Evolutionary conservation across 2,888 invertebrate species (phyloP).

Genomic region (Ornithoptera alexandrae): DNA sequence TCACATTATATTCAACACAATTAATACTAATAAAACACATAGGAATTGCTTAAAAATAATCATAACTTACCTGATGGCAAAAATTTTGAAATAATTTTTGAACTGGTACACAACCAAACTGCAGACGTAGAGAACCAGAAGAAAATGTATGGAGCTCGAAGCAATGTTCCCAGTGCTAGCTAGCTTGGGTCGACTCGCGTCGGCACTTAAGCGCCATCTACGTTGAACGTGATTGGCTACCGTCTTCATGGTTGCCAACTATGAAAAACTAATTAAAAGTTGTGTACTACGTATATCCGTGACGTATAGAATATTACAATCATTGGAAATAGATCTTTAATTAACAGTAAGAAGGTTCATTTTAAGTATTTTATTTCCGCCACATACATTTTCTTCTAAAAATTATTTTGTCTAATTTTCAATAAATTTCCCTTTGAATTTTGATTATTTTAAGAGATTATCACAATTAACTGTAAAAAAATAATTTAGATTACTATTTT

Average conservation of each 20-base stretch:
- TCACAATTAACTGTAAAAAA: slow-evolving; percentile 35
- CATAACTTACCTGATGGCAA: slow-evolving; percentile 78
- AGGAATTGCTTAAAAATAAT: slow-evolving; percentile 61
- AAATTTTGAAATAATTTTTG: slow-evolving; percentile 79
- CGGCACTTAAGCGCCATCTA: slow-evolving; percentile 72
- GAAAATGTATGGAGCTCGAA: slow-evolving; percentile 80
- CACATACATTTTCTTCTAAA: slow-evolving; percentile 70
- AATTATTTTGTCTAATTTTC: slow-evolving; percentile 56
- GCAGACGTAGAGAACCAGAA: slow-evolving; percentile 80
- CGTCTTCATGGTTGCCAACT: slow-evolving; percentile 61
- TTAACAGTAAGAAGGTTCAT: accelerated
- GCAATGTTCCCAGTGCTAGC: slow-evolving; percentile 76
- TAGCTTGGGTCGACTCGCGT: slow-evolving; percentile 77
- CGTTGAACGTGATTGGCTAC: slow-evolving; percentile 61
- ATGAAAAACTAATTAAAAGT: slow-evolving; percentile 46
- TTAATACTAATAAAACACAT: slow-evolving; percentile 58
- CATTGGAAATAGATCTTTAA: slow-evolving; percentile 47
- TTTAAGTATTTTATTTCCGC: slow-evolving; percentile 36
- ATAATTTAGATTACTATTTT: slow-evolving; percentile 51
- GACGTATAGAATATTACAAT: slow-evolving; percentile 45
- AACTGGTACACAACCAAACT: slow-evolving; percentile 79
- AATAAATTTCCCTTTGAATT: slow-evolving; percentile 48
- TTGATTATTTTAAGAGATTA: slow-evolving; percentile 42
- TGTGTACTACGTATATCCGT: slow-evolving; percentile 78
- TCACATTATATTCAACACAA: slow-evolving; percentile 52